Conservation (phyloP, 2,888 invertebrate species). For the Oeneis ivallda region DNA sequence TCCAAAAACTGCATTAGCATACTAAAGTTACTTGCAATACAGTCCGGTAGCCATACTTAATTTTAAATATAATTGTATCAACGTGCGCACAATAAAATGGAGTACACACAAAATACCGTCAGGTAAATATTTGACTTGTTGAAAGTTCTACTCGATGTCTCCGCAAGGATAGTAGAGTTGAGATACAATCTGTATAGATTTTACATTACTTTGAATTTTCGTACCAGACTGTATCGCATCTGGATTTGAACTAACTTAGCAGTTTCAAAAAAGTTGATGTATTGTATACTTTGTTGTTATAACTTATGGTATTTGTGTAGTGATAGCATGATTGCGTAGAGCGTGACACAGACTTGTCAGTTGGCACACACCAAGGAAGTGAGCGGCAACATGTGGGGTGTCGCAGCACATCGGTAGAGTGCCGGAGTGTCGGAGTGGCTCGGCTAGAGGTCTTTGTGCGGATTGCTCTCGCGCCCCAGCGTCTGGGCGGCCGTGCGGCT, state of each 20-base stretch:
- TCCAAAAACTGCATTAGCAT: slow-evolving; percentile 13
- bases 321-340: background rate
- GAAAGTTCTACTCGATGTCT: background rate
- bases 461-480: slow-evolving; percentile 10
- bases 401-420: slow-evolving; percentile 25
- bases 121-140: slow-evolving; percentile 13
- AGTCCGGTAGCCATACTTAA: too few species aligned
- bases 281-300: background rate
- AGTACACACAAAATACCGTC: background rate
- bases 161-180: background rate
- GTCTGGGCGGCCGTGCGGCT: slow-evolving; percentile 48
- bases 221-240: background rate
- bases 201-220: slow-evolving; percentile 1
- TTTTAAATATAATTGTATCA: too few species aligned
- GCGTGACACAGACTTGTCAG: too few species aligned
- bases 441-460: slow-evolving; percentile 54
- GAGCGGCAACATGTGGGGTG: slow-evolving; percentile 35
- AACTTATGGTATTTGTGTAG: too few species aligned
- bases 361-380: background rate
- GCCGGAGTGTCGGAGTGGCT: slow-evolving; percentile 30
- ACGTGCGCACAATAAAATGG: background rate
- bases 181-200: slow-evolving; percentile 1
- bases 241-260: background rate
- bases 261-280: background rate
- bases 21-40: too few species aligned